Base-by-base conservation (phyloP, 2,888 invertebrate species). In the Macaria notata region DNA sequence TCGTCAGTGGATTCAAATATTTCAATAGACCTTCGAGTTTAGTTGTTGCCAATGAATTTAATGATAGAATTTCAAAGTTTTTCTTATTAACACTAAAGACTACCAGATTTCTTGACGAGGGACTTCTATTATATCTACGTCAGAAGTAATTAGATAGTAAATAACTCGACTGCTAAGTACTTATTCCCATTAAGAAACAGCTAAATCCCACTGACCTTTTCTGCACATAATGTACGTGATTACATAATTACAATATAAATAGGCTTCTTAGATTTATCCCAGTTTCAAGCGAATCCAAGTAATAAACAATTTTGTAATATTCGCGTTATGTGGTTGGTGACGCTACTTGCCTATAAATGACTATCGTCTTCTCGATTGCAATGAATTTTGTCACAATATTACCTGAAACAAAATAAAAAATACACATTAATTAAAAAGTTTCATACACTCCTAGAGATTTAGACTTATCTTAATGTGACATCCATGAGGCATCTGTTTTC, bases 401-500 rank as follows among this genome's bases (percentile, higher is more conserved):
- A 79, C 79, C 80, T 80, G 78, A 59, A 80, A 79, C 68, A 74
- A 54, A 65, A 44, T 29, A 8, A 41, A 41, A 41, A 4, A 3
- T 3, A 9, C 9, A 36, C 33, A 7, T 36, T 36, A 36, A 7
- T 36, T 36, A 7, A 6, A 6, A 36, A 36, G 33, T 41, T 41
- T 5, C 5, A n/a, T 41, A 38, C 4, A 41, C 9, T 8, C 9
- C 39, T 39, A 4, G 41, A 8, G 6, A 6, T 36, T 36, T 36
- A 54, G 41, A 49, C 52, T 58, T 49, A 45, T 56, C 46, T 59
- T 58, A 41, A 73, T 71, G 73, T 66, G 70, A 65, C 65, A 76
- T 72, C 71, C 72, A 66, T 65, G 70, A 71, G 68, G 69, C 71
- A 71, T 66, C 66, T 72, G 72, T 68, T 71, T 73, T 75, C 80